Evolutionary conservation across 2,888 invertebrate species (phyloP).

Genomic region (Belgica antarctica): DNA sequence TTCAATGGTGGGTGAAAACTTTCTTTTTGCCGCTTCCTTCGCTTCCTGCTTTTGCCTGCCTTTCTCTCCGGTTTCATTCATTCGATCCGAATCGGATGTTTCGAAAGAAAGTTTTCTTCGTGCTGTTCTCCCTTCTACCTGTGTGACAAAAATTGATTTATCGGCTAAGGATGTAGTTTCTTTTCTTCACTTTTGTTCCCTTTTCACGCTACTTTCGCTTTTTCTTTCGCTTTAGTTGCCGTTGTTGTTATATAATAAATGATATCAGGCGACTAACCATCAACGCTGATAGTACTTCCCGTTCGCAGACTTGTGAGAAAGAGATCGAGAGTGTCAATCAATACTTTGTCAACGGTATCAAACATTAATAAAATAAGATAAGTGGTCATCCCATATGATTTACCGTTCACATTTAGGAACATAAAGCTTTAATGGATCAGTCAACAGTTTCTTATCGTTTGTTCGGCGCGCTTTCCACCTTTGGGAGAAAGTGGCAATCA

Average conservation of each 20-base stretch:
- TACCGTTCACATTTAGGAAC: slow-evolving; percentile 1
- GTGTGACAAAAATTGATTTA: slow-evolving; percentile 39
- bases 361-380: slow-evolving; percentile 28
- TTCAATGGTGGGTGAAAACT: not conserved
- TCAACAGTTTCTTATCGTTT: not conserved
- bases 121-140: not conserved
- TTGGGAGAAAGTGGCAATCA: not conserved
- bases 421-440: slow-evolving; percentile 28
- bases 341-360: slow-evolving; percentile 36
- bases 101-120: slow-evolving; percentile 19
- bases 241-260: slow-evolving; percentile 30
- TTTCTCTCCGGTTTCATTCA: slow-evolving; percentile 10
- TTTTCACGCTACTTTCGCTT: slow-evolving; percentile 12
- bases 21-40: not conserved
- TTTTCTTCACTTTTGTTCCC: not conserved
- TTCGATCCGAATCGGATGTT: slow-evolving; percentile 33
- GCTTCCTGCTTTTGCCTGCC: not conserved
- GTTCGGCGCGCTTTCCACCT: not conserved
- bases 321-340: slow-evolving; percentile 34
- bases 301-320: too few relatives aligned
- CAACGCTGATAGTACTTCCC: too few relatives aligned
- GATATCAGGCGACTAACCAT: not conserved
- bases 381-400: slow-evolving; percentile 22
- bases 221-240: too few relatives aligned
- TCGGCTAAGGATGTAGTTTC: slow-evolving; percentile 28